These are phyloP conservation scores for Eupithecia exiguata DNA, from an alignment of 2,888 invertebrate species.

Conservation along the genomic window DNA sequence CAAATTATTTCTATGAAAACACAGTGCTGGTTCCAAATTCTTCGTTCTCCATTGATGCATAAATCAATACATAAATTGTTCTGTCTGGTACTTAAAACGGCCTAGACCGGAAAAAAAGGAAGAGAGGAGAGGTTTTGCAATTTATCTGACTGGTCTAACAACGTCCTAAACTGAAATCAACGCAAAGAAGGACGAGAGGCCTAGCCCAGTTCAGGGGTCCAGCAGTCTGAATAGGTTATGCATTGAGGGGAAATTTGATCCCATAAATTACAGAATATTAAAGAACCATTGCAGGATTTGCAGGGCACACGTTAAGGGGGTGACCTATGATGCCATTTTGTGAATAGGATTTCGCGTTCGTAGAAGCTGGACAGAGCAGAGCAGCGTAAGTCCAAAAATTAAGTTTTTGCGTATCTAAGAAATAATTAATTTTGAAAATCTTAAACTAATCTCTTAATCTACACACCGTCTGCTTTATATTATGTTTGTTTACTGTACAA, in stretches of 20 bases:
- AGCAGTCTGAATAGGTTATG: background rate
- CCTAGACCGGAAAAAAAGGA: too few species aligned
- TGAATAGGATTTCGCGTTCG: too few species aligned
- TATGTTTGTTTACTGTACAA: too few species aligned
- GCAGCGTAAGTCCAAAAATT: too few species aligned
- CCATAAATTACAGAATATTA: conserved; percentile 38
- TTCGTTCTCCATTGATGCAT: background rate
- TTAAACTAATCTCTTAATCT: too few species aligned
- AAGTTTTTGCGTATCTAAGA: too few species aligned
- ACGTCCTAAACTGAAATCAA: background rate
- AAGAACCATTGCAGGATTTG: conserved; percentile 55
- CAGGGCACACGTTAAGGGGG: conserved; percentile 47
- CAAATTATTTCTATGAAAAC: background rate
- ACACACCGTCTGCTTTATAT: too few species aligned
- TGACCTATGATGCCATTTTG: too few species aligned
- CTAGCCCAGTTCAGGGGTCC: background rate
- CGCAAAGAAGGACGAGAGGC: background rate
- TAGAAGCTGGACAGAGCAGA: too few species aligned
- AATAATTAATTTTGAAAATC: too few species aligned
- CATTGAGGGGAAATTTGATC: background rate
- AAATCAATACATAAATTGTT: background rate
- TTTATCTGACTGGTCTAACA: background rate
- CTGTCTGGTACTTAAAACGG: too few species aligned
- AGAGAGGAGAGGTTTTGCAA: background rate
- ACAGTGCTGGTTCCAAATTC: background rate